Evolutionary conservation across 2,888 invertebrate species (phyloP).

Genomic region (Silvanus unidentatus): DNA sequence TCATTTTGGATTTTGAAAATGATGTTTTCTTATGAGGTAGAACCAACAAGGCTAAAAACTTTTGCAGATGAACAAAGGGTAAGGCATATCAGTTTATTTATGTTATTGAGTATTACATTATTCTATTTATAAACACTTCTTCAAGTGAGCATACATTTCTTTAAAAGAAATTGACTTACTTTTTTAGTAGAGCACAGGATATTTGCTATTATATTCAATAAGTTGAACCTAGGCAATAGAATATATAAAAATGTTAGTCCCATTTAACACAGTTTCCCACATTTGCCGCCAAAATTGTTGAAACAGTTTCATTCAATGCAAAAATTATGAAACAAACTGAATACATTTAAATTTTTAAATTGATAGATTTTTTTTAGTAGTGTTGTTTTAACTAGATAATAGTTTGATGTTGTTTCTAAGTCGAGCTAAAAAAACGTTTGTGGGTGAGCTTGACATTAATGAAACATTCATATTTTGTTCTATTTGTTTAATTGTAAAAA

Average conservation of each 20-base stretch:
- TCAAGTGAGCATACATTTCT: not conserved
- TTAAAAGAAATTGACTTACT: constrained; percentile 25
- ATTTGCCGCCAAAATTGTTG: constrained; percentile 26
- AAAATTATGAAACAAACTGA: no score
- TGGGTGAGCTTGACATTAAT: no score
- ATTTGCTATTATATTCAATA: constrained; percentile 40
- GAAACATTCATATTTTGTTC: no score
- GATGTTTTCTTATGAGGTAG: constrained; percentile 23
- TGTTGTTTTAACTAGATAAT: no score
- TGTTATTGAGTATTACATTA: no score
- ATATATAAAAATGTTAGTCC: constrained; percentile 13
- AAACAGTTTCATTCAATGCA: no score
- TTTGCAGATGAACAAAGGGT: constrained; percentile 45
- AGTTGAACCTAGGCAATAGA: constrained; percentile 29
- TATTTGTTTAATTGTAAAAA: no score
- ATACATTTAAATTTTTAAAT: no score
- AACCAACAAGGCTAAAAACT: constrained; percentile 33
- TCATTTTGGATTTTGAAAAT: constrained; percentile 35
- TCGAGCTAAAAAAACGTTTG: no score
- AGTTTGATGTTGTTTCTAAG: no score
- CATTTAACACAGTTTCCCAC: constrained; percentile 8
- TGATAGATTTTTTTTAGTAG: no score
- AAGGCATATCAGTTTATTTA: constrained; percentile 19
- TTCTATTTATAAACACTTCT: no score
- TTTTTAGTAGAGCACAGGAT: constrained; percentile 34